A percentile compares a stretch with the other conserved stretches of the same genome.
phyloP scores from a whole-genome alignment of 1,140 invertebrate genomes.

The Choristoneura fumiferana region DNA sequence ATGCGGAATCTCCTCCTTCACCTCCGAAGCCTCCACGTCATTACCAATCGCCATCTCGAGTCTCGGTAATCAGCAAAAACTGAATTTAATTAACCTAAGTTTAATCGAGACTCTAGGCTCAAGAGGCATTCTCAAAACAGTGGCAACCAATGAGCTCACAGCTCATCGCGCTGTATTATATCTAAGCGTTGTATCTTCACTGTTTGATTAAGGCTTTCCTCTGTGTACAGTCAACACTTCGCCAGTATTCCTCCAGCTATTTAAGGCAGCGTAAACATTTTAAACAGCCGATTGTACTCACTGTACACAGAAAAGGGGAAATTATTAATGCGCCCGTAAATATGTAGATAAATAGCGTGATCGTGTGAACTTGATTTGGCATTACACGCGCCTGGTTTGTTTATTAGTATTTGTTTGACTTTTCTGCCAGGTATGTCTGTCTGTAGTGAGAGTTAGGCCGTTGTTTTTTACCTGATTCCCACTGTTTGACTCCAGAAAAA shows the following conservation, averaged over 20 bases:
- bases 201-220: not conserved
- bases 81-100: not conserved
- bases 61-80: slow-evolving; percentile 27
- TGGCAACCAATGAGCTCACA: not conserved
- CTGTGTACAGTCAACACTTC: slow-evolving; percentile 11
- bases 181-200: not conserved
- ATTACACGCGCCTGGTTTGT: not conserved
- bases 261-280: slow-evolving; percentile 8
- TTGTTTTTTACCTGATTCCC: too few species aligned
- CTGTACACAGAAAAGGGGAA: slow-evolving; percentile 4
- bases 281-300: slow-evolving; percentile 11
- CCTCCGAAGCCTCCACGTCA: slow-evolving; percentile 41
- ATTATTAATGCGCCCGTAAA: slow-evolving; percentile 11
- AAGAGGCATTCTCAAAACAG: not conserved
- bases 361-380: slow-evolving; percentile 6
- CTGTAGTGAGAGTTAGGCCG: not conserved
- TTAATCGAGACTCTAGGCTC: not conserved
- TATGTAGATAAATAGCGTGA: slow-evolving; percentile 11
- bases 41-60: slow-evolving; percentile 29
- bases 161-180: slow-evolving; percentile 4
- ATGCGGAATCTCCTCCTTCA: slow-evolving; percentile 56
- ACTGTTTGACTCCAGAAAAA: too few species aligned
- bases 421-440: not conserved
- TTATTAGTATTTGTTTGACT: not conserved
- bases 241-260: slow-evolving; percentile 41